A percentile compares a stretch with the other conserved stretches of the same genome.
Conservation (phyloP, 2,888 invertebrate genomes). For the Troilus luridus region DNA sequence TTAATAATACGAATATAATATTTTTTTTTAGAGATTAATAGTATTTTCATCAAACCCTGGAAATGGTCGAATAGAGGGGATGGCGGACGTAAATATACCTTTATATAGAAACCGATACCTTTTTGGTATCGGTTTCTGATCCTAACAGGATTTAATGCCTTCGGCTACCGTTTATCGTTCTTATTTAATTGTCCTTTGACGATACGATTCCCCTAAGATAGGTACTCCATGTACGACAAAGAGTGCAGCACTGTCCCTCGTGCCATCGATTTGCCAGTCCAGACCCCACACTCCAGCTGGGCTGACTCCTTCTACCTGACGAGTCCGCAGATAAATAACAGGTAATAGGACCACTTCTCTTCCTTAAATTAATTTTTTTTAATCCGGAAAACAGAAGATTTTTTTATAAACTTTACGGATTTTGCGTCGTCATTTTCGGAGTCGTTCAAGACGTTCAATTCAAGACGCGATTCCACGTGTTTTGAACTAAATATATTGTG, state of each 20-base stretch:
- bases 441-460: background rate
- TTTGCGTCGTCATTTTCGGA: background rate
- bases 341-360: background rate
- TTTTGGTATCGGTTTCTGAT: background rate
- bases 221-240: background rate
- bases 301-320: background rate
- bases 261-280: slow-evolving; percentile 40
- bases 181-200: background rate
- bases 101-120: no score
- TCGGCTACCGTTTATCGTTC: background rate
- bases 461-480: background rate
- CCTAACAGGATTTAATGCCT: background rate
- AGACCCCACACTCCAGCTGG: slow-evolving; percentile 18
- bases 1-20: no score
- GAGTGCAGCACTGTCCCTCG: background rate
- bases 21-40: no score
- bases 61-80: background rate
- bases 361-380: background rate
- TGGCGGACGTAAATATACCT: background rate
- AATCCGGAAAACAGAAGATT: background rate
- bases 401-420: background rate
- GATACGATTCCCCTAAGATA: background rate
- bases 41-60: no score
- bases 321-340: background rate
- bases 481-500: background rate